These are phyloP conservation scores for Siderastrea siderea DNA, from an alignment of 92 coral and sea anemone genomes.

Conservation along the genomic window DNA sequence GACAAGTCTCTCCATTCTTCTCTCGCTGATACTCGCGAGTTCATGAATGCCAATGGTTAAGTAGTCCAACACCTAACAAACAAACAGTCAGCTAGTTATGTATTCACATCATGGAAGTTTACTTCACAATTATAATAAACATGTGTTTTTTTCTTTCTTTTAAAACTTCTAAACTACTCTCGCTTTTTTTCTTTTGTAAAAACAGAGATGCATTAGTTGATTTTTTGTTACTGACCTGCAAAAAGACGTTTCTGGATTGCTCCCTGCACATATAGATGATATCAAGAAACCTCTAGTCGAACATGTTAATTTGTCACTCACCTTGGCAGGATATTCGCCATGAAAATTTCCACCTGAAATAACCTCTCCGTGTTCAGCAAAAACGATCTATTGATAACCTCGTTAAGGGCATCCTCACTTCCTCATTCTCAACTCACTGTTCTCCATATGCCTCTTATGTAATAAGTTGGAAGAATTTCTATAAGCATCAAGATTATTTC, in stretches of 20 bases:
- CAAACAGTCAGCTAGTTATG: not conserved
- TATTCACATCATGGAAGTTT: not conserved
- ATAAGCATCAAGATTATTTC: too few relatives aligned
- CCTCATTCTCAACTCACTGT: too few relatives aligned
- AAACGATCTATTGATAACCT: slow-evolving; percentile 72
- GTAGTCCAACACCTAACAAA: slow-evolving; percentile 88
- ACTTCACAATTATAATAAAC: not conserved
- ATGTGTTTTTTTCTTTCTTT: not conserved
- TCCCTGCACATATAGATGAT: too few relatives aligned
- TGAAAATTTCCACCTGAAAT: slow-evolving; percentile 97
- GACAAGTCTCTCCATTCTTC: slow-evolving; percentile 89
- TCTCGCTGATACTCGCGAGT: slow-evolving; percentile 93
- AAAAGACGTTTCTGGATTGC: too few relatives aligned
- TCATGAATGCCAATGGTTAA: slow-evolving; percentile 96
- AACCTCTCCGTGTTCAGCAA: slow-evolving; percentile 88
- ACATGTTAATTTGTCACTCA: not conserved
- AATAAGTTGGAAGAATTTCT: too few relatives aligned
- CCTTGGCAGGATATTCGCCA: slow-evolving; percentile 99
- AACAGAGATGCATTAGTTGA: too few relatives aligned
- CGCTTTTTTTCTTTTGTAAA: too few relatives aligned
- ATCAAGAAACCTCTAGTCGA: too few relatives aligned
- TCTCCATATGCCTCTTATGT: too few relatives aligned
- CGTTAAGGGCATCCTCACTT: slow-evolving; percentile 18
- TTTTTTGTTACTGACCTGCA: too few relatives aligned
- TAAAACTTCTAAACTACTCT: not conserved